Percentiles rank a stretch among this genome's conserved stretches.
Evolutionary conservation across 2,797 vertebrate genomes (phyloP).

Genomic region (Malacoraja senta): DNA sequence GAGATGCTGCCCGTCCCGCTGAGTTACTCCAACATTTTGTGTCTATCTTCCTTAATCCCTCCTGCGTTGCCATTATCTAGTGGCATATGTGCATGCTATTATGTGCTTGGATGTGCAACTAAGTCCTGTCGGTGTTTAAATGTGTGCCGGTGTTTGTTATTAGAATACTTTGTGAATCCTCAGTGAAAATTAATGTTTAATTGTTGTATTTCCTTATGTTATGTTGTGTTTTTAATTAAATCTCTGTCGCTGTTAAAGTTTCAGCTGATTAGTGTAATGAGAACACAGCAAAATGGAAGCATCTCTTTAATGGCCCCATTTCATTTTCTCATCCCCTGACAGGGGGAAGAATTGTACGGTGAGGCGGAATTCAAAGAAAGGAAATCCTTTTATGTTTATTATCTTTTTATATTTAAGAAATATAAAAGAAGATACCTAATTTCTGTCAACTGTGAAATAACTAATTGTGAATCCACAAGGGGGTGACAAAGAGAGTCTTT

Average conservation of each 20-base stretch:
- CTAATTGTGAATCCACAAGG: neutral
- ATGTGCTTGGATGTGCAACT: too few species aligned
- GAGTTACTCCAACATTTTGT: too few species aligned
- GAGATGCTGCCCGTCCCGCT: too few species aligned
- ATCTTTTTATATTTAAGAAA: neutral
- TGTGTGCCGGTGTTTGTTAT: too few species aligned
- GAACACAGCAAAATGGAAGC: neutral
- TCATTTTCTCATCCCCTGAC: neutral
- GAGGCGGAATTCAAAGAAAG: neutral
- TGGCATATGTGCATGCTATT: too few species aligned
- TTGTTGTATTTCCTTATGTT: neutral
- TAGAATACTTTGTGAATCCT: too few species aligned
- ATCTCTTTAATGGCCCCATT: neutral
- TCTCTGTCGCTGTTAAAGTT: neutral
- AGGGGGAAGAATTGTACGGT: neutral
- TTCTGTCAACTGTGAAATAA: neutral
- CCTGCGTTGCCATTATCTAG: too few species aligned
- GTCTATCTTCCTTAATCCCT: too few species aligned
- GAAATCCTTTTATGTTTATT: neutral
- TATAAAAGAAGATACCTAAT: neutral
- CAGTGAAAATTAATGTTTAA: neutral
- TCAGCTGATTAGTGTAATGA: neutral
- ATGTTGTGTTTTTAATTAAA: neutral
- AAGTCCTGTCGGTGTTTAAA: too few species aligned
- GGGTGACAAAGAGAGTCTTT: neutral